Conservation (phyloP, 2,888 invertebrate species). For the Digitonthophagus gazella region DNA sequence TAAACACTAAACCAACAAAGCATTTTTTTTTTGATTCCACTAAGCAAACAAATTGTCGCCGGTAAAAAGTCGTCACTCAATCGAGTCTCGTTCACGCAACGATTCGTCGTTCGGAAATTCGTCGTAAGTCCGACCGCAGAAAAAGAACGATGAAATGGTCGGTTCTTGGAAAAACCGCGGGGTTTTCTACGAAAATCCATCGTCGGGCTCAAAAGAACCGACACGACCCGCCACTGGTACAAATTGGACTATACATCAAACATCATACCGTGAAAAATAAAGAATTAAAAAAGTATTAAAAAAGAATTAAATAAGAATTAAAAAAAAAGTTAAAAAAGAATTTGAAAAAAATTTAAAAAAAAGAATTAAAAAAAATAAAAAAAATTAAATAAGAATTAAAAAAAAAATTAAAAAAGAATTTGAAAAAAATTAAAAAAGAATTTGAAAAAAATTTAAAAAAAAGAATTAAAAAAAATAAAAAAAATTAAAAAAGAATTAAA, state of each 20-base stretch:
- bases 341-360: too few relatives aligned
- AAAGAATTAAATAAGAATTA: background rate
- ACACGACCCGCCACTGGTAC: background rate
- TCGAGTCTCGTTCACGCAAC: background rate
- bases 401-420: too few relatives aligned
- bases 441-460: too few relatives aligned
- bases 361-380: too few relatives aligned
- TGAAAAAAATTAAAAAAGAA: too few relatives aligned
- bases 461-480: too few relatives aligned
- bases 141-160: background rate
- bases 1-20: background rate
- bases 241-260: background rate
- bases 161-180: background rate
- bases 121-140: background rate
- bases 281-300: background rate
- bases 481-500: too few relatives aligned
- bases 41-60: background rate
- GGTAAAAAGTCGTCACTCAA: background rate
- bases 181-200: background rate
- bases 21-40: background rate
- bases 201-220: background rate
- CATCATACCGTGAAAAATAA: background rate
- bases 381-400: too few relatives aligned
- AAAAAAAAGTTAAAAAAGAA: too few relatives aligned
- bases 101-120: background rate